Conservation (phyloP, 2,797 vertebrate genomes). For the Mus spretus region DNA sequence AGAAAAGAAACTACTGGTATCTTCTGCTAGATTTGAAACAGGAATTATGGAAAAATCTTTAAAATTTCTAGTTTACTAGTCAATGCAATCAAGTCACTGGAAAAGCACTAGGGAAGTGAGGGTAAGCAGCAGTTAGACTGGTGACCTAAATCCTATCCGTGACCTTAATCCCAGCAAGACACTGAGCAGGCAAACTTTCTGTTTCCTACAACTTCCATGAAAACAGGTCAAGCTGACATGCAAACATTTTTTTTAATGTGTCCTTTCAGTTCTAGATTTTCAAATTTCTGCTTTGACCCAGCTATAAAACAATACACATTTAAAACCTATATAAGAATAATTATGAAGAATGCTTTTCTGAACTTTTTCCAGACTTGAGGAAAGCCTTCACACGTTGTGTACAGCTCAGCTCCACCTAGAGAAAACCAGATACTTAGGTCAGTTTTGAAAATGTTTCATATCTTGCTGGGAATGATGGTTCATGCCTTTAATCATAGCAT, state of each 20-base stretch:
- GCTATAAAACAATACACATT: neutral
- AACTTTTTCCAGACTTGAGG: neutral
- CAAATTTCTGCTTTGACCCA: neutral
- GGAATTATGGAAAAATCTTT: neutral
- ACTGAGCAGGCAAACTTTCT: neutral
- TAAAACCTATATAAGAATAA: constrained; percentile 33
- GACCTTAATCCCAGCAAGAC: neutral
- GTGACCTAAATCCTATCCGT: neutral
- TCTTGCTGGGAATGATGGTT: neutral
- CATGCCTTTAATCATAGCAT: neutral
- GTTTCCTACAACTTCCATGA: neutral
- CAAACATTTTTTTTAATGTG: neutral
- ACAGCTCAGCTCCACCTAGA: neutral
- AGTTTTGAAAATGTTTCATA: neutral
- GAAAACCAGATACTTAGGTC: neutral
- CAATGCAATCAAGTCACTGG: neutral
- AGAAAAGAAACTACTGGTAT: neutral
- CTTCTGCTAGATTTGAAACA: neutral
- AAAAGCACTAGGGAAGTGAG: neutral
- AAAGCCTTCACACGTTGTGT: neutral
- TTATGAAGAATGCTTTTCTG: neutral
- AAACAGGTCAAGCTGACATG: neutral
- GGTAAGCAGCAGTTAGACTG: neutral
- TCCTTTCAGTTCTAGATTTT: constrained; percentile 45
- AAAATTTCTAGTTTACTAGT: neutral